Conservation (phyloP, 30 jellyfish, hydroid and myxozoan species). For the Chrysaora quinquecirrha region DNA sequence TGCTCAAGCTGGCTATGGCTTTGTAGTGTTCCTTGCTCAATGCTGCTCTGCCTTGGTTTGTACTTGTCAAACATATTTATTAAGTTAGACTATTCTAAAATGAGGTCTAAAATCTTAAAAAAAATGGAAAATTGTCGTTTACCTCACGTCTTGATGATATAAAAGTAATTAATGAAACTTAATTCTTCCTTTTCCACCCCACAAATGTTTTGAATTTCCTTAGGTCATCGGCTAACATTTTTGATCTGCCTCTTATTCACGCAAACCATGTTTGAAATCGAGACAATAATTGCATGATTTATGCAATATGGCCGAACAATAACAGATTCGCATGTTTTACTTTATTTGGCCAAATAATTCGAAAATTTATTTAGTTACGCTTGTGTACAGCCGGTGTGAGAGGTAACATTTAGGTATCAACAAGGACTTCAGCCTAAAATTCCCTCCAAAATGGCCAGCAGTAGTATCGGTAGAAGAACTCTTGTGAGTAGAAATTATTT, state of each 20-base stretch:
- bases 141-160: too few relatives aligned
- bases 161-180: too few relatives aligned
- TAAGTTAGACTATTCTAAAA: too few relatives aligned
- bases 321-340: conserved; percentile 68
- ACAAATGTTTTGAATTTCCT: neutral
- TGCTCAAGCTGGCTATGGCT: too few relatives aligned
- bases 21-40: too few relatives aligned
- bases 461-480: conserved; percentile 45
- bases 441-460: conserved; percentile 50
- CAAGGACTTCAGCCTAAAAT: neutral
- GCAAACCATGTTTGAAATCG: neutral
- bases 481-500: conserved; percentile 45
- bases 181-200: too few relatives aligned
- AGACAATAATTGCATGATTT: conserved; percentile 12
- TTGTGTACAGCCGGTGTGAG: too few relatives aligned
- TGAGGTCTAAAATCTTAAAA: too few relatives aligned
- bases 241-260: neutral
- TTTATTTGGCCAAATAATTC: conserved; percentile 49
- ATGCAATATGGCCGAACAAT: conserved; percentile 68
- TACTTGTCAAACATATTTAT: too few relatives aligned
- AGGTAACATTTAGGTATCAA: too few relatives aligned
- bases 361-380: conserved; percentile 1
- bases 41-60: too few relatives aligned
- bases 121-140: too few relatives aligned
- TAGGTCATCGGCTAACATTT: neutral